Base-by-base conservation (phyloP, 2,797 vertebrate species). In the Tapera naevia region DNA sequence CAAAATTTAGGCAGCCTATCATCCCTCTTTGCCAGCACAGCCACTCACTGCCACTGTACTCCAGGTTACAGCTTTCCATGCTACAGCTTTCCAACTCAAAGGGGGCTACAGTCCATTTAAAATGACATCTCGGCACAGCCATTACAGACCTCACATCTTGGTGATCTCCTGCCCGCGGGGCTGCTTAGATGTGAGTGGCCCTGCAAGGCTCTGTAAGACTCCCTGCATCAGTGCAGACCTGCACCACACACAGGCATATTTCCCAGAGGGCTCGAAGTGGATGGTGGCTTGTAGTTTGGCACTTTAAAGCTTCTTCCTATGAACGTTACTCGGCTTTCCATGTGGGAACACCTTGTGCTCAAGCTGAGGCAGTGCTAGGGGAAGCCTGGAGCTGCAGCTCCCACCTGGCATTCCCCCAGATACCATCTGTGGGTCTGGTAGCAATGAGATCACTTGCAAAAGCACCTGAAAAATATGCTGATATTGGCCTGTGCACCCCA, bases 151-250 rank as follows among this genome's bases (percentile, higher is more conserved):
- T 46, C 54, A 23, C 21, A 4, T 32, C 4, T 9, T 8, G 35
- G n/a, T 12, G 50, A 56, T n/a, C 45, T 50, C 54, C 69, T 21
- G 3, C 25, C 17, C 3, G 2, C 0, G 0, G 1, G 39, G 66
- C 41, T 69, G 48, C 62, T 11, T 48, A 12, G 43, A 21, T 15
- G 35, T 6, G 35, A 48, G 2, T 12, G 41, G 65, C 15, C 35
- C 45, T 28, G 37, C 41, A 16, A 1, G 3, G 46, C 70, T 79
- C 61, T n/a, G n/a, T 2, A 28, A 8, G 37, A 5, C 15, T 12
- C 37, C 45, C 33, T 23, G 53, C 48, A 4, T 4, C 4, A 8
- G 9, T 21, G 65, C 58, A 35, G 51, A 37, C 25, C 32, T 35
- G 22, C 24, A 4, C 1, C 2, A 58, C 28, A 33, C 22, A 22